Percentiles rank a stretch among this genome's conserved stretches.
phyloP scores from a whole-genome alignment of 1,140 invertebrate species.

The Cyphomyrmex costatus region DNA sequence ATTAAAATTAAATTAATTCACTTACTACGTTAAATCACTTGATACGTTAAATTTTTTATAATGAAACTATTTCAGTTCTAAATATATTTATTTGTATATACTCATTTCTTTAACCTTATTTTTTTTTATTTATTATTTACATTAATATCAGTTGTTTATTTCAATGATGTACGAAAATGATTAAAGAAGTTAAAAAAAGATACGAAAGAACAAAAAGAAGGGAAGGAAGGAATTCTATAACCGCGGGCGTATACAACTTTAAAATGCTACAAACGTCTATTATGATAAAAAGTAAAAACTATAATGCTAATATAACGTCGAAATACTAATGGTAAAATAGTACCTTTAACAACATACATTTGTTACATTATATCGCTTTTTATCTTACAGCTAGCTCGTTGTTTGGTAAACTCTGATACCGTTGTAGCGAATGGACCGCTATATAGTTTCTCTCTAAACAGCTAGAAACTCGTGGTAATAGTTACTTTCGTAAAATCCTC shows the following conservation, averaged over 20 bases:
- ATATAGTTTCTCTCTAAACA: conserved; percentile 29
- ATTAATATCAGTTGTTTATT: background rate
- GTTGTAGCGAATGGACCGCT: background rate
- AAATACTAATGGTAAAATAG: conserved; percentile 16
- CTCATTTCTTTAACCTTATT: too few relatives aligned
- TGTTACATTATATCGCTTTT: background rate
- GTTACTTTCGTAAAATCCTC: conserved; percentile 5
- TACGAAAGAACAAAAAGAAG: background rate
- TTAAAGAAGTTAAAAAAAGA: background rate
- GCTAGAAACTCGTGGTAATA: background rate
- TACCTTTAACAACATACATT: background rate
- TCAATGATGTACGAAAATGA: background rate
- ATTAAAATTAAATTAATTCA: too few relatives aligned
- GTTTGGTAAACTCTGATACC: conserved; percentile 4
- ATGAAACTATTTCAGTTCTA: too few relatives aligned
- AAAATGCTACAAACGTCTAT: background rate
- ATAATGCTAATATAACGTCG: background rate
- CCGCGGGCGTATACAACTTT: background rate
- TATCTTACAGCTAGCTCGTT: background rate
- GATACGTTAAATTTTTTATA: too few relatives aligned
- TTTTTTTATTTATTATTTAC: too few relatives aligned
- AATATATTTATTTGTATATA: too few relatives aligned
- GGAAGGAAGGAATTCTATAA: background rate
- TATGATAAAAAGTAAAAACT: background rate
- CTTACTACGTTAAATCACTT: too few relatives aligned